Base-by-base conservation (phyloP, 2,113 vertebrate species). In the Pomatorhinus ruficollis region DNA sequence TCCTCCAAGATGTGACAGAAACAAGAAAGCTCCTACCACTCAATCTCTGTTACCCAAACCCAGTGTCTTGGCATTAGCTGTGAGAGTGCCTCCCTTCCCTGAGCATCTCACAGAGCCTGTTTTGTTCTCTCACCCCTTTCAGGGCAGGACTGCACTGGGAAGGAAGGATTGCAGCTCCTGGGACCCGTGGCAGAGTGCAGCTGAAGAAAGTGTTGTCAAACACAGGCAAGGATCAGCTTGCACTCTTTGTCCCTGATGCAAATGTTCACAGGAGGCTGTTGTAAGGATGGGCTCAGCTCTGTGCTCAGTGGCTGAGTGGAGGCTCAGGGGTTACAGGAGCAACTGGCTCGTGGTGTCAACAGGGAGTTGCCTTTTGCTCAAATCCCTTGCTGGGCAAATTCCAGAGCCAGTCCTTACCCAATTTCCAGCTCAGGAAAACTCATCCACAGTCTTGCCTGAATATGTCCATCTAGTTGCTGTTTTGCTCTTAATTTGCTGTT, bases 141-240 rank as follows among this genome's bases (percentile, higher is more conserved):
- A 45, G 64, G 50, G 71, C 5, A 15, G 33, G 63, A 22, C n/a
- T 49, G 66, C 31, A 23, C 45, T 15, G 50, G 77, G 76, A 59
- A 91, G 56, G 52, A 59, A 87, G 57, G 37, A 72, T 88, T 90
- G 57, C 24, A 86, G 81, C 60, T 93, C 72, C 81, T 39, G 87
- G 39, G 83, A 65, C 69, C 37, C 30, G 30, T 64, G 83, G 35
- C 47, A 93, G 47, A 74, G 27, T 0, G 0, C 60, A 89, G 64
- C 42, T 47, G 64, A 81, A 39, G 81, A 60, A 78, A 87, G 7
- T 33, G 56, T 53, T 84, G 81, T 93, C 81, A 91, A 89, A 91
- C 69, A 87, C 70, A 68, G 66, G 12, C 61, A 53, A 61, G n/a
- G 87, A 83, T 95, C 87, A 93, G 4, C 78, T 87, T 69, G n/a